Base-by-base conservation (phyloP, 2,888 invertebrate genomes). In the Willowsia nigromaculata region DNA sequence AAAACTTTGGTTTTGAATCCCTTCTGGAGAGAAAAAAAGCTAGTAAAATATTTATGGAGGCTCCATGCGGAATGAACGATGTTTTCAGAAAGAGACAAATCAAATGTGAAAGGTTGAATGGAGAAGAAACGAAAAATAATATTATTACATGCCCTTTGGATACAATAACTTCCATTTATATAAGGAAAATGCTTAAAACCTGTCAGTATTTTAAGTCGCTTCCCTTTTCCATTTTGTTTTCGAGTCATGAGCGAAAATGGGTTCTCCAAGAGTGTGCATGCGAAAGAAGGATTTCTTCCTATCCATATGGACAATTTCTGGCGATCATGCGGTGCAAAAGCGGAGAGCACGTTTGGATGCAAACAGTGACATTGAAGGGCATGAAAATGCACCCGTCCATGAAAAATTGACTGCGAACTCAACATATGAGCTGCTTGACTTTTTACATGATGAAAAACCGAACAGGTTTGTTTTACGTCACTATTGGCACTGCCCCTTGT, bases 181-280 rank as follows among this genome's bases (percentile, higher is more conserved):
- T 9, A 0, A 50, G 11, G 40, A n/a, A 43, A 81, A 62, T 59
- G 59, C 56, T 59, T 43, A 62, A 43, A 82, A 33, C 22, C 65
- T n/a, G 25, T 11, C 15, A 27, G 25, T 22, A 47, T 2, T 65
- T 25, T 50, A 13, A 59, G 13, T 30, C 27, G n/a, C 15, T 47
- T 43, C 18, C 65, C 2, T 65, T 30, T 65, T 1, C 33, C 18
- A 30, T 82, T 82, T 65, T 18, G 71, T 83, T 47, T 83, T 68
- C 83, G 53, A 83, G 83, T 83, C 53, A 83, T 33, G 83, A 37
- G 40, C 50, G n/a, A 33, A 83, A 59, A 83, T 71, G 71, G 68
- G 71, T 53, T 83, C 71, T 83, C 65, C 83, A 71, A 71, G 71
- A 53, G 83, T 68, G 50, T 53, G 33, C 56, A 71, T 71, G 50